Percentiles rank a stretch among this genome's conserved stretches.
Evolutionary conservation across 2,888 invertebrate species (phyloP).

Genomic region (Agriotes lineatus): DNA sequence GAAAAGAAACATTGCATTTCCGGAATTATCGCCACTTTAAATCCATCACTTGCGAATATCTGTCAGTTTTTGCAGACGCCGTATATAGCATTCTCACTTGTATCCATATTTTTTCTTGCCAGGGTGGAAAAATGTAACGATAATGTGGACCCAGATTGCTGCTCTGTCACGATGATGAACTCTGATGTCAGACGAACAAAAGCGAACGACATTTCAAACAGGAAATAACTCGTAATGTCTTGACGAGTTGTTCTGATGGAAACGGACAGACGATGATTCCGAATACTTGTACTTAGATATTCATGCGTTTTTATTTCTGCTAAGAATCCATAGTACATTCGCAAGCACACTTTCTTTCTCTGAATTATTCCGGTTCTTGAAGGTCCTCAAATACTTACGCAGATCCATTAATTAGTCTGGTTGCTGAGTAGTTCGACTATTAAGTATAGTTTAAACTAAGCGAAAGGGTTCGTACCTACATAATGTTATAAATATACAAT

Average conservation of each 20-base stretch:
- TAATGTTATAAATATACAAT: too few relatives aligned
- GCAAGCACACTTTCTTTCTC: too few relatives aligned
- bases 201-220: constrained; percentile 50
- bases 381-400: too few relatives aligned
- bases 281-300: constrained; percentile 29
- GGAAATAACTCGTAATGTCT: constrained; percentile 51
- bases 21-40: constrained; percentile 31
- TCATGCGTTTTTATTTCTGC: constrained; percentile 22
- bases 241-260: constrained; percentile 52
- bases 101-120: constrained; percentile 46
- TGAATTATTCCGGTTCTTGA: too few relatives aligned
- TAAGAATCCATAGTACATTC: constrained; percentile 2
- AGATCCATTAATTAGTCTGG: too few relatives aligned
- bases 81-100: constrained; percentile 31
- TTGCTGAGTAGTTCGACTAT: too few relatives aligned
- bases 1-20: not conserved
- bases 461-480: too few relatives aligned
- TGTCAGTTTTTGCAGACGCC: constrained; percentile 34
- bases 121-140: constrained; percentile 48
- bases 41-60: constrained; percentile 38
- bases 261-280: constrained; percentile 49
- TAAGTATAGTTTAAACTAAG: too few relatives aligned
- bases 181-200: constrained; percentile 51
- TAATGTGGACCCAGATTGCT: constrained; percentile 48
- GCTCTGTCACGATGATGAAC: constrained; percentile 51